phyloP scores from a whole-genome alignment of 2,113 vertebrate species.

The Poecile atricapillus region DNA sequence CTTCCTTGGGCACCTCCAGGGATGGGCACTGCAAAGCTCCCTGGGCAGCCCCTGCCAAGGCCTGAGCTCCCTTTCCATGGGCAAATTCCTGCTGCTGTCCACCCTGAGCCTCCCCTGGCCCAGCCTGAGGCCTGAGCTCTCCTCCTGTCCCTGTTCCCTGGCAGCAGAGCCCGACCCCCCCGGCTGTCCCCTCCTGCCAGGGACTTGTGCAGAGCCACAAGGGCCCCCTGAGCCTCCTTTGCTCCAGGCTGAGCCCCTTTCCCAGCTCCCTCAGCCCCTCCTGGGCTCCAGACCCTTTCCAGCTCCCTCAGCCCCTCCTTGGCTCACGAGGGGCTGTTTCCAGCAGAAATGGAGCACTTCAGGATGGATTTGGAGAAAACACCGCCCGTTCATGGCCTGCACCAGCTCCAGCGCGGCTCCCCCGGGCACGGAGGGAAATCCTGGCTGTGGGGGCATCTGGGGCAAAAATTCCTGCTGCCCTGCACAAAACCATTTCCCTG shows the following conservation, averaged over 20 bases:
- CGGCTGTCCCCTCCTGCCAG: not conserved
- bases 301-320: not conserved
- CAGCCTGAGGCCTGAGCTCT: too few species aligned
- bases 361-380: accelerated
- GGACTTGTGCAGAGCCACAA: not conserved
- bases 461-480: not conserved
- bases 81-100: too few species aligned
- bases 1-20: not conserved
- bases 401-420: accelerated
- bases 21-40: not conserved
- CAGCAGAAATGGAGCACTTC: not conserved
- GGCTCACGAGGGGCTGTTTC: not conserved
- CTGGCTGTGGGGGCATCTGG: not conserved
- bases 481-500: not conserved
- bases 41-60: not conserved
- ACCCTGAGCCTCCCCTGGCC: too few species aligned
- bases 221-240: not conserved
- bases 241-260: not conserved
- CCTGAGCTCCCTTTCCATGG: too few species aligned
- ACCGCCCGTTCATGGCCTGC: accelerated
- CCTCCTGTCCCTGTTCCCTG: too few species aligned
- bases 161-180: not conserved
- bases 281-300: not conserved
- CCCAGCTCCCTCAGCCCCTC: not conserved
- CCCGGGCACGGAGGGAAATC: not conserved